phyloP scores from a whole-genome alignment of 2,113 vertebrate genomes.

The Gasterosteus aculeatus region DNA sequence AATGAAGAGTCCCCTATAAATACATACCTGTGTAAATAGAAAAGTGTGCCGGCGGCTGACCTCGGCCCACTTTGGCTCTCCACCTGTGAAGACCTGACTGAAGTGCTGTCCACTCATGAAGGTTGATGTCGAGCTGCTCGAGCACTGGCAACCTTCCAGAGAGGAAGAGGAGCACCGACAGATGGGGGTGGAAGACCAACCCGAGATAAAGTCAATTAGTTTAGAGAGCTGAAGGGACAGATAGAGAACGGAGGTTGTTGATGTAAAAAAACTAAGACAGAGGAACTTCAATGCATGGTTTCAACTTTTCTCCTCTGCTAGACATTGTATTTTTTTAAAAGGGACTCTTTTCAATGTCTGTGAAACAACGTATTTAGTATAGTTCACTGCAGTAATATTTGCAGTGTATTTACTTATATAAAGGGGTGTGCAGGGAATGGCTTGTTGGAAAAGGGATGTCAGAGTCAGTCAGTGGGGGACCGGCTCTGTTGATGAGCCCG shows the following conservation, averaged over 20 bases:
- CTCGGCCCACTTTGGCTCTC: slow-evolving; percentile 2
- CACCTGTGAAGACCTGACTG: slow-evolving; percentile 11
- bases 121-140: slow-evolving; percentile 33
- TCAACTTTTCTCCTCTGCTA: background rate
- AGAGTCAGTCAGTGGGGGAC: too few species aligned
- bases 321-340: background rate
- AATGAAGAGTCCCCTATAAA: background rate
- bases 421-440: too few species aligned
- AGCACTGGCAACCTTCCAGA: slow-evolving; percentile 17
- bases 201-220: slow-evolving; percentile 15
- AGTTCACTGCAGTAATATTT: background rate
- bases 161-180: slow-evolving; percentile 7
- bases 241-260: background rate
- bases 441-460: too few species aligned
- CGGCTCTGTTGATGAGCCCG: too few species aligned
- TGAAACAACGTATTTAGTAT: background rate
- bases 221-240: background rate
- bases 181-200: slow-evolving; percentile 10
- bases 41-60: background rate
- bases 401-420: background rate
- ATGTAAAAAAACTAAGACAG: background rate
- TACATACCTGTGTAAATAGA: background rate
- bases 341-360: background rate
- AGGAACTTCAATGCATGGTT: background rate
- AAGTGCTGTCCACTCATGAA: slow-evolving; percentile 9